Evolutionary conservation across 2,113 vertebrate genomes (phyloP).

Genomic region (Salvelinus namaycush): DNA sequence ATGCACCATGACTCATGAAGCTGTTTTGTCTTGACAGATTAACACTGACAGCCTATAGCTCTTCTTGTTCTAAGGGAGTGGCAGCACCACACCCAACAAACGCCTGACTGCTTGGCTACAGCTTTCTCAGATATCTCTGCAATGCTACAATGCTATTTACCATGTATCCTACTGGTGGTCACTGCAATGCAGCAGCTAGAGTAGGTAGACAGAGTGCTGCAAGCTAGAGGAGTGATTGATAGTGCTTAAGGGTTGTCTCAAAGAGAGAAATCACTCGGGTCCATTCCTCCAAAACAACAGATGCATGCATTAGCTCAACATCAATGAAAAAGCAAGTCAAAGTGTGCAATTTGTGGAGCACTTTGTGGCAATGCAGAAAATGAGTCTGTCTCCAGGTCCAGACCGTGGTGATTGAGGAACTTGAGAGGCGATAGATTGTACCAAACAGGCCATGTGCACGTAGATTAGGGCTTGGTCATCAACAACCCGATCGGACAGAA

Average conservation of each 20-base stretch:
- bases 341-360: constrained; percentile 30
- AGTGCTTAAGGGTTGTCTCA: constrained; percentile 6
- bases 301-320: constrained; percentile 42
- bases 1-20: background rate
- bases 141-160: background rate
- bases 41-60: too few relatives aligned
- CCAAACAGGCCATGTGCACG: constrained; percentile 2
- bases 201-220: background rate
- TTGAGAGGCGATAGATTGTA: constrained; percentile 17
- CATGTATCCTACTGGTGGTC: background rate
- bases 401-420: constrained; percentile 42
- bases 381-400: constrained; percentile 36
- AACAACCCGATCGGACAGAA: background rate
- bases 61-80: too few relatives aligned
- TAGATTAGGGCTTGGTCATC: background rate
- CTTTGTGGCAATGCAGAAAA: constrained; percentile 38
- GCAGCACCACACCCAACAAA: background rate
- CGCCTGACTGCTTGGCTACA: background rate
- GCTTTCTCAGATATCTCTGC: background rate
- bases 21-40: too few relatives aligned
- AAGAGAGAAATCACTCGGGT: constrained; percentile 40
- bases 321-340: constrained; percentile 25
- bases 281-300: constrained; percentile 21
- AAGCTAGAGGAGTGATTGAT: constrained; percentile 26
- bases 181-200: constrained; percentile 6